A percentile compares a stretch with the other conserved stretches of the same genome.
These are phyloP conservation scores for Chromis chromis DNA, from an alignment of 2,797 vertebrate genomes.

Conservation along the genomic window DNA sequence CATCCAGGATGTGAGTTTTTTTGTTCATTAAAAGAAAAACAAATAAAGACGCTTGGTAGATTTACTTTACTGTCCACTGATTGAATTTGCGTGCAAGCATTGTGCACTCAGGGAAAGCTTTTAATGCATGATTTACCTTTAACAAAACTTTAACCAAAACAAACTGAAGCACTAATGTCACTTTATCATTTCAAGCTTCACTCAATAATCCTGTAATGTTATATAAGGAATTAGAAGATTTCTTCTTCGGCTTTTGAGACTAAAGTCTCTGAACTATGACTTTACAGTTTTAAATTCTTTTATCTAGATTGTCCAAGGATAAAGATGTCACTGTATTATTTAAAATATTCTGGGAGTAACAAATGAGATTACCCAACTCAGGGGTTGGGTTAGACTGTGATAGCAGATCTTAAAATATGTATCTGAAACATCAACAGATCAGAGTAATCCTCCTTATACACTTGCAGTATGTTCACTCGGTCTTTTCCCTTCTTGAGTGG, in stretches of 20 bases:
- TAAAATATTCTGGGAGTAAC: constrained; percentile 19
- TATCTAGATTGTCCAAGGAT: not conserved
- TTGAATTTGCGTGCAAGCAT: not conserved
- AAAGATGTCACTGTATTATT: constrained; percentile 3
- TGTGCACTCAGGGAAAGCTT: not conserved
- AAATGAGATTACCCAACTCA: constrained; percentile 30
- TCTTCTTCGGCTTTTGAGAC: constrained; percentile 2
- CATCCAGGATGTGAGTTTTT: not conserved
- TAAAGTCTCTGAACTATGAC: too few relatives aligned
- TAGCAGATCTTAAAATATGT: constrained; percentile 11
- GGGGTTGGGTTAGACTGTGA: not conserved
- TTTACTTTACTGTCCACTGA: not conserved
- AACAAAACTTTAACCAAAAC: not conserved
- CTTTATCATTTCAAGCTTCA: constrained; percentile 2
- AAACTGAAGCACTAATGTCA: not conserved
- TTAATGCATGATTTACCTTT: not conserved
- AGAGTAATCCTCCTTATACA: constrained; percentile 28
- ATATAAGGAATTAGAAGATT: not conserved
- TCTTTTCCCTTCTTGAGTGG: constrained; percentile 15
- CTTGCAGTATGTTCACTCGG: not conserved
- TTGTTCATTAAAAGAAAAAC: not conserved
- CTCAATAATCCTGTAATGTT: constrained; percentile 19
- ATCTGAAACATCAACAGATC: constrained; percentile 15
- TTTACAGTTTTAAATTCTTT: constrained; percentile 12
- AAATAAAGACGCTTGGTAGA: not conserved